A percentile compares a stretch with the other conserved stretches of the same genome.
Conservation (phyloP, 1,140 invertebrate genomes). For the Bombus waltoni region DNA sequence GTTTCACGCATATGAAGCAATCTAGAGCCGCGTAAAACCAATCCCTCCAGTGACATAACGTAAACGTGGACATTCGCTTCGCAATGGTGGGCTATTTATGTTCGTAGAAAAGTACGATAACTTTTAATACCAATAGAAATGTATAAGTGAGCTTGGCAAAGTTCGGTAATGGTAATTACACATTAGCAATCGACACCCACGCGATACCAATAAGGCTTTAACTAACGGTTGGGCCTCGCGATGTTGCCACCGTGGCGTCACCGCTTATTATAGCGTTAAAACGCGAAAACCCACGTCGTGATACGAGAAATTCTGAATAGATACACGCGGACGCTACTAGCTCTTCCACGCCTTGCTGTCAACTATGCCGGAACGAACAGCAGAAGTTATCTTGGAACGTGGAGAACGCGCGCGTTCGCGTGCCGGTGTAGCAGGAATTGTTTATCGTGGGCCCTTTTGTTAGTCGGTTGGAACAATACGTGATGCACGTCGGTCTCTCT, state of each 20-base stretch:
- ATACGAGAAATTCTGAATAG: slow-evolving; percentile 30
- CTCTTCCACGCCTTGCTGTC: neutral
- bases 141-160: too few relatives aligned
- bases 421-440: slow-evolving; percentile 48
- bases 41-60: neutral
- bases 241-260: neutral
- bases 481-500: neutral
- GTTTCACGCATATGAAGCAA: neutral
- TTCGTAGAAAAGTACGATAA: too few relatives aligned
- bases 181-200: too few relatives aligned
- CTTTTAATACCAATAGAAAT: too few relatives aligned
- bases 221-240: neutral
- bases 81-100: too few relatives aligned
- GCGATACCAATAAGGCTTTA: too few relatives aligned
- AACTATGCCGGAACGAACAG: neutral
- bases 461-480: neutral
- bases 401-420: slow-evolving; percentile 45
- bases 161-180: too few relatives aligned
- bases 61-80: neutral
- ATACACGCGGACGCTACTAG: too few relatives aligned
- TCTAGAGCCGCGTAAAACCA: neutral
- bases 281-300: slow-evolving; percentile 16
- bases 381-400: slow-evolving; percentile 42
- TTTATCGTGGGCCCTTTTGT: slow-evolving; percentile 56
- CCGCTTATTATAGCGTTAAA: slow-evolving; percentile 9